Conservation (phyloP, 2,113 vertebrate species). For the Cyanoramphus novaezelandiae region DNA sequence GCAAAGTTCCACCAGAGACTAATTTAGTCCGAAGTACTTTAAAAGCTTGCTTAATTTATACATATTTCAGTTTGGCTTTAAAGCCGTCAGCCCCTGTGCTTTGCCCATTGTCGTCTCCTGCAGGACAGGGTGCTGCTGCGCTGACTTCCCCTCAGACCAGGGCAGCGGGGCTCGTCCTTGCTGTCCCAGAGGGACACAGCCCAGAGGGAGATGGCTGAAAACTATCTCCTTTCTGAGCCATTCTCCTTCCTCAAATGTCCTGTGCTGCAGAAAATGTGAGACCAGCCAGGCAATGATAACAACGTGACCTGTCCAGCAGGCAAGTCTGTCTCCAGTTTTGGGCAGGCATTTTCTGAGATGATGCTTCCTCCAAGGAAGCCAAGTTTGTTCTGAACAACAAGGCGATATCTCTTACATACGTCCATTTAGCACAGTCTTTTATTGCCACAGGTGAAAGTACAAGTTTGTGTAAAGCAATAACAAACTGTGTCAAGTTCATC, state of each 20-base stretch:
- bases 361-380: neutral
- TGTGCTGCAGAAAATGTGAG: neutral
- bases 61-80: neutral
- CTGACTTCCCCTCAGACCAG: neutral
- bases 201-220: neutral
- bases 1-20: neutral
- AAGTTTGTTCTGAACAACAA: neutral
- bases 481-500: neutral
- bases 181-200: too few species aligned
- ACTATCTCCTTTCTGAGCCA: neutral
- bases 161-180: rapidly evolving
- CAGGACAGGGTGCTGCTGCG: neutral
- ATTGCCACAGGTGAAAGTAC: neutral
- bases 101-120: neutral
- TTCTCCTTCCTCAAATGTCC: neutral
- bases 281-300: neutral
- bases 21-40: neutral
- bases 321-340: neutral
- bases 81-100: neutral
- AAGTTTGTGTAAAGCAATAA: neutral
- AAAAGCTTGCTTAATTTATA: neutral
- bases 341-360: neutral
- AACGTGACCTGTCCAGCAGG: neutral
- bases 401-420: neutral
- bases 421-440: neutral